Conservation (phyloP, 2,888 invertebrate genomes). For the Pyrochroa serraticornis region DNA sequence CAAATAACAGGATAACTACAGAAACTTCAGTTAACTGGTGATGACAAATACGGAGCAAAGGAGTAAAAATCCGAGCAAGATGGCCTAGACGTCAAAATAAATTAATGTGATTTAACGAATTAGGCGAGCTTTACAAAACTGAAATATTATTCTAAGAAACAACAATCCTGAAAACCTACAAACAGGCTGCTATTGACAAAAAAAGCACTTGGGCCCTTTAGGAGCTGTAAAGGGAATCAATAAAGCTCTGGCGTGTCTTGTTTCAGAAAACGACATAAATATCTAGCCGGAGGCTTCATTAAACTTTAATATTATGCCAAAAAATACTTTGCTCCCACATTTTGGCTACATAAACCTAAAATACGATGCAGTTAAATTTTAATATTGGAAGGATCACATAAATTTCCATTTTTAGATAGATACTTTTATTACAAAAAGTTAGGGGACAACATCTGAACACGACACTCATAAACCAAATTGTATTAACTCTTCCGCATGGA, state of each 20-base stretch:
- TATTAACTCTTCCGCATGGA: conserved; percentile 5
- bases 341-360: conserved; percentile 28
- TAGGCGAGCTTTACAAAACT: no score
- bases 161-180: no score
- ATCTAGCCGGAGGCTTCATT: conserved; percentile 20
- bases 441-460: conserved; percentile 11
- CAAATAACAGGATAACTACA: no score
- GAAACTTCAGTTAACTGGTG: no score
- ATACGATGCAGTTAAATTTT: conserved; percentile 33
- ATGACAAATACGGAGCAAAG: no score
- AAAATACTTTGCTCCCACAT: conserved; percentile 27
- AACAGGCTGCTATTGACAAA: no score
- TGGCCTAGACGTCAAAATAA: no score
- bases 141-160: no score
- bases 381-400: conserved; percentile 31
- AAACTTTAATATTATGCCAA: conserved; percentile 29
- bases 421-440: conserved; percentile 21
- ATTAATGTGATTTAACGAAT: no score
- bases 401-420: conserved; percentile 33
- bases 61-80: no score
- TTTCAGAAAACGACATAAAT: conserved; percentile 20
- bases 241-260: neutral
- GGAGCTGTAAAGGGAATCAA: neutral
- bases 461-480: conserved; percentile 1
- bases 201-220: no score